Percentiles rank a stretch among this genome's conserved stretches.
These are phyloP conservation scores for Heliothis subflexa DNA, from an alignment of 1,140 invertebrate genomes.

Conservation along the genomic window DNA sequence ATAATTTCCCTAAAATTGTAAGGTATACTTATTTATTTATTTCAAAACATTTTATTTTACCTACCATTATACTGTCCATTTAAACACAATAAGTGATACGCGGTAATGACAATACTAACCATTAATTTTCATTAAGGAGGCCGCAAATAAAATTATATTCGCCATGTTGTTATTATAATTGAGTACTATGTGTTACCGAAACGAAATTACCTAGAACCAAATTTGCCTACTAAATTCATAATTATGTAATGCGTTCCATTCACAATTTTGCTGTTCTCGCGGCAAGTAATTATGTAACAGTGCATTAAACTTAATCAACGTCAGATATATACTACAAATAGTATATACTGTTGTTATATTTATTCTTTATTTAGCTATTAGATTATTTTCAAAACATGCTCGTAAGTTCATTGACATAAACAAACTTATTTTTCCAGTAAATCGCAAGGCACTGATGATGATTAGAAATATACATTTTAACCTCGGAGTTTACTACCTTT, in stretches of 20 bases:
- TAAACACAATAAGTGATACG: not conserved
- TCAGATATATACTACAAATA: not conserved
- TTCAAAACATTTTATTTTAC: not conserved
- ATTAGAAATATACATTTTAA: no score
- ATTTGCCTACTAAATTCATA: conserved; percentile 32
- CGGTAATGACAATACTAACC: not conserved
- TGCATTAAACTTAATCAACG: conserved; percentile 25
- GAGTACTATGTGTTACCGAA: conserved; percentile 30
- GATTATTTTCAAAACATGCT: not conserved
- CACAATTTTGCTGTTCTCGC: conserved; percentile 14
- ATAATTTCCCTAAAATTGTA: no score
- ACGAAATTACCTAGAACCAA: conserved; percentile 17
- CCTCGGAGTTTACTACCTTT: no score
- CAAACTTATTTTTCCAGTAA: not conserved
- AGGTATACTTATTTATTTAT: no score
- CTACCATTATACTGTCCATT: not conserved
- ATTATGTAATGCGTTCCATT: conserved; percentile 22
- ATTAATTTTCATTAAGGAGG: conserved; percentile 16
- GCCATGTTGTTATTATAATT: conserved; percentile 33
- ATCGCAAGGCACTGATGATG: no score
- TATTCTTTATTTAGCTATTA: not conserved
- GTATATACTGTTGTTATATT: not conserved
- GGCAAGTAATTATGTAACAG: conserved; percentile 24
- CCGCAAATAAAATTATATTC: conserved; percentile 27
- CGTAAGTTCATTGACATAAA: not conserved